Conservation (phyloP, 2,888 invertebrate species). For the Patella depressa region DNA sequence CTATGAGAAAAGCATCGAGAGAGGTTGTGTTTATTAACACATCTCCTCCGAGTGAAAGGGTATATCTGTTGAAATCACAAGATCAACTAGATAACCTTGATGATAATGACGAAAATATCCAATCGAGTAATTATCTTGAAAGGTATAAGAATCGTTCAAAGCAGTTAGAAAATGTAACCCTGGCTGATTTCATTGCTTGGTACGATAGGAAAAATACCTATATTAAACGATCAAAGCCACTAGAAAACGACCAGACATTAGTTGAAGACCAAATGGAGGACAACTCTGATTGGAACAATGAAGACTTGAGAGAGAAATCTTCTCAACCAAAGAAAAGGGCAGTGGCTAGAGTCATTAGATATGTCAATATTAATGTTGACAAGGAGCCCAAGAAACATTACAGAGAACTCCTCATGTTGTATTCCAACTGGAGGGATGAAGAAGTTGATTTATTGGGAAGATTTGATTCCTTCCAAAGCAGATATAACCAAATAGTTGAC, state of each 20-base stretch:
- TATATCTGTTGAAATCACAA: too few relatives aligned
- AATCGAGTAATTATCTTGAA: conserved; percentile 30
- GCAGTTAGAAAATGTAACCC: conserved; percentile 22
- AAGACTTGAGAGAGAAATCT: conserved; percentile 13
- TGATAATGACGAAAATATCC: conserved; percentile 25
- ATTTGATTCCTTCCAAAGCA: too few relatives aligned
- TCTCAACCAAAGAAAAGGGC: conserved; percentile 27
- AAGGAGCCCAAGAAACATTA: conserved; percentile 50
- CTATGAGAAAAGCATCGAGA: too few relatives aligned
- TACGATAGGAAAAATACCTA: conserved; percentile 21
- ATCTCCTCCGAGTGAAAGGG: too few relatives aligned
- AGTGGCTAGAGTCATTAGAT: conserved; percentile 30
- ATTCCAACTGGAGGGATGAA: too few relatives aligned
- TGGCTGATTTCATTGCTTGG: conserved; percentile 37
- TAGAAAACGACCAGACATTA: not conserved
- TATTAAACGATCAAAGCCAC: not conserved
- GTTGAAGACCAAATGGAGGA: too few relatives aligned
- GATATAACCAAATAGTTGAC: conserved; percentile 23
- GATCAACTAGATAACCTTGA: too few relatives aligned
- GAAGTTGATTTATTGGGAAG: conserved; percentile 26
- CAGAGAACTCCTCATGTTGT: conserved; percentile 53
- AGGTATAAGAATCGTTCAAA: conserved; percentile 40
- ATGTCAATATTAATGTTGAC: conserved; percentile 39
- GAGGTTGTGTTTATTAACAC: too few relatives aligned
- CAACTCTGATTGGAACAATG: conserved; percentile 21